Percentiles rank a stretch among this genome's conserved stretches.
Conservation (phyloP, 1,140 invertebrate genomes). For the Drosophila guanche region DNA sequence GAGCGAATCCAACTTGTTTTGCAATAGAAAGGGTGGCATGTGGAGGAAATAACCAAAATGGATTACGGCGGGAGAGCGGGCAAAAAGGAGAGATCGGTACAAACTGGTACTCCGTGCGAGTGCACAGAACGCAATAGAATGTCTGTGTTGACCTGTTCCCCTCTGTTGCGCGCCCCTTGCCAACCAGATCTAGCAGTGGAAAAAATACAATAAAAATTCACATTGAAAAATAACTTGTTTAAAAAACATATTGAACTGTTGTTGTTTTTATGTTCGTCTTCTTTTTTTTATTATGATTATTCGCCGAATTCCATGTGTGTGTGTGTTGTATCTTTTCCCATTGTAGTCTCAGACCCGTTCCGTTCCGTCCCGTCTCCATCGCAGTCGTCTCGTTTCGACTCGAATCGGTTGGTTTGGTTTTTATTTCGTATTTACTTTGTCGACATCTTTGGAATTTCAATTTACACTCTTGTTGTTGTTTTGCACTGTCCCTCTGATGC, state of each 20-base stretch:
- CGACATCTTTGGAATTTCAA: constrained; percentile 83
- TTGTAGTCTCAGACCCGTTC: constrained; percentile 13
- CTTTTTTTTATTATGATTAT: constrained; percentile 50
- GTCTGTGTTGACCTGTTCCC: constrained; percentile 8
- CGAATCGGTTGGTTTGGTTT: constrained; percentile 19
- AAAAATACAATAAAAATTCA: constrained; percentile 18
- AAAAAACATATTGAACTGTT: constrained; percentile 60
- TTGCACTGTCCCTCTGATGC: constrained; percentile 39
- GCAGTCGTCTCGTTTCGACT: constrained; percentile 45
- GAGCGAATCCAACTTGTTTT: no score
- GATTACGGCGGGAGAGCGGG: neutral
- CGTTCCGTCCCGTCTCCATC: constrained; percentile 3
- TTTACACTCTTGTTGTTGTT: constrained; percentile 82
- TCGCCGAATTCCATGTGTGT: constrained; percentile 67
- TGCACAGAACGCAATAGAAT: constrained; percentile 56
- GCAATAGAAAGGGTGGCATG: neutral
- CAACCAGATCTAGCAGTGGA: constrained; percentile 27
- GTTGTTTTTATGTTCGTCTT: constrained; percentile 36
- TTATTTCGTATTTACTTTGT: constrained; percentile 73
- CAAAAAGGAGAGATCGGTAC: constrained; percentile 25
- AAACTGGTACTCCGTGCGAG: constrained; percentile 37
- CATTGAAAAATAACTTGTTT: constrained; percentile 63
- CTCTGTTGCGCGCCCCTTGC: neutral
- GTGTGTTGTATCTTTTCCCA: constrained; percentile 74
- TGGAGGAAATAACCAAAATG: neutral